These are phyloP conservation scores for Trogon melanurus DNA, from an alignment of 2,113 vertebrate species.

Conservation along the genomic window DNA sequence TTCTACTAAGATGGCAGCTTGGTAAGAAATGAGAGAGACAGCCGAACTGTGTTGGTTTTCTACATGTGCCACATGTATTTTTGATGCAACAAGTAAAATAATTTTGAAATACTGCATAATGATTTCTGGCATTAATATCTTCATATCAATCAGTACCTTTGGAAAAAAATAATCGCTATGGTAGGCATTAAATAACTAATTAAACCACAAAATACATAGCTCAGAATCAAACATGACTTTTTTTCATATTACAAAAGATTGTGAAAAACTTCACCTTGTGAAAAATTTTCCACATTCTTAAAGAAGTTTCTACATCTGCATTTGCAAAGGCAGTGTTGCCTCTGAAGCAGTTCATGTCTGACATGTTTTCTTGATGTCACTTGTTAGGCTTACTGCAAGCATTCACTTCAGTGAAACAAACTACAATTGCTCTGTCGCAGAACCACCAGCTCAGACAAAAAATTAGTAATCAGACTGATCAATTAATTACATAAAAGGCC, in stretches of 20 bases:
- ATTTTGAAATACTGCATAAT: not conserved
- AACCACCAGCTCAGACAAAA: not conserved
- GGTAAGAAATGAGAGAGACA: not conserved
- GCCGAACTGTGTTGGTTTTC: not conserved
- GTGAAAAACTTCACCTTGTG: not conserved
- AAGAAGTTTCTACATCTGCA: not conserved
- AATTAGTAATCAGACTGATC: not conserved
- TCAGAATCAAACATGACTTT: not conserved
- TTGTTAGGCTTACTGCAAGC: not conserved
- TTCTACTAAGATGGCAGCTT: not conserved
- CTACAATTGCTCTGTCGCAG: not conserved
- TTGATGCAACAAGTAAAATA: not conserved
- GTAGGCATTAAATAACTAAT: not conserved
- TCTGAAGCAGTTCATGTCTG: not conserved
- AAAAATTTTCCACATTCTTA: not conserved
- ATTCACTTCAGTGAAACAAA: not conserved
- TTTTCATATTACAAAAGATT: not conserved
- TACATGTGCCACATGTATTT: not conserved
- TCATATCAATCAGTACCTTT: not conserved
- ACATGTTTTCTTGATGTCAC: not conserved
- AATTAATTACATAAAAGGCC: not conserved
- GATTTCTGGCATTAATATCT: not conserved
- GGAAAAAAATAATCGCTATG: not conserved
- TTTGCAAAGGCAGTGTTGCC: not conserved
- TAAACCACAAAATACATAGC: not conserved